Evolutionary conservation across 2,113 vertebrate species (phyloP), one percentile per base, ranked within the genome.

Genomic region (Fregata magnificens): DNA sequence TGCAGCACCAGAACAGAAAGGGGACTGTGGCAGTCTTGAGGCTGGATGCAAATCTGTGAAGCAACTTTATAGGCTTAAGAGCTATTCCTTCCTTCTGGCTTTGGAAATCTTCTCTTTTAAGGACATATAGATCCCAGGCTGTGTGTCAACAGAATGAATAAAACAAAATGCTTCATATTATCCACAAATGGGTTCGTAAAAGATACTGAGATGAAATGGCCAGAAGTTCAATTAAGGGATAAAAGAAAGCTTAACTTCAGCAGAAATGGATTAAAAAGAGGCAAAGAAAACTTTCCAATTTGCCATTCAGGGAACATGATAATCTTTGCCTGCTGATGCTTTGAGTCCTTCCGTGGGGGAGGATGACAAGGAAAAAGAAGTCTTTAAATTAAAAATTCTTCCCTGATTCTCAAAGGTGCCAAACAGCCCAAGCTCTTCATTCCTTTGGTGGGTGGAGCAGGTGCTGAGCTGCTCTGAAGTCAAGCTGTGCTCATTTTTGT

Each of bases 341-440:
- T 97, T 97, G 95, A 96, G 91, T 83, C 91, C 78, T 97, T 95
- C 93, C 0, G 40, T 96, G 88, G 78, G 92, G 90, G 87, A 96
- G 92, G 95, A 96, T 95, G 95, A 88, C 82, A 96, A 78, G 97
- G 93, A 66, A 38, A 88, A 74, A 86, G 85, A 94, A 94, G 85
- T 88, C 95, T 97, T 96, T 96, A 97, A 96, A 96, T 96, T 96
- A 96, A 96, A 97, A 96, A 65, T 91, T 94, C 92, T 94, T 85
- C 82, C 88, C 95, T 96, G 95, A n/a, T 88, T 94, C 95, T 95
- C 82, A 90, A 90, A 97, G 87, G 95, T 97, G 90, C 96, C 93
- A 91, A 95, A 69, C 82, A 95, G 87, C 90, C 96, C 93, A 49
- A 96, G 93, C 95, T 93, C 93, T 76, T 59, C 16, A 14, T 92